Evolutionary conservation across 1,140 invertebrate species (phyloP).

Genomic region (Psix sp.): DNA sequence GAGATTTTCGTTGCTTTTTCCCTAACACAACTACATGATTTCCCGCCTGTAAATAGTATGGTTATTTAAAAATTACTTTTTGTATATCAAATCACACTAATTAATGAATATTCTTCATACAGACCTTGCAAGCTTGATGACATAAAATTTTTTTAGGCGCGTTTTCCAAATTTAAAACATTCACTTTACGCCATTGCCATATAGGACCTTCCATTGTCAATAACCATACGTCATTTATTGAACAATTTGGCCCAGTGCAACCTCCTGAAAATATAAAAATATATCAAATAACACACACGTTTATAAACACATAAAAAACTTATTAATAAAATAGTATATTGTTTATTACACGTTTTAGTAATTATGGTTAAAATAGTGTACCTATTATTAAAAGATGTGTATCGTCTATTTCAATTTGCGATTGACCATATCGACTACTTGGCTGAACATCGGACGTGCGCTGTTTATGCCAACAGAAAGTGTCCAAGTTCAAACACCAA

Average conservation of each 20-base stretch:
- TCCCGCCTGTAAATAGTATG: slow-evolving; percentile 65
- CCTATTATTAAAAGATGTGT: slow-evolving; percentile 86
- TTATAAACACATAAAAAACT: too few relatives aligned
- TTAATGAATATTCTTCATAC: slow-evolving; percentile 2
- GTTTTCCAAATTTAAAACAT: slow-evolving; percentile 85
- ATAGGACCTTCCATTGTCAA: slow-evolving; percentile 78
- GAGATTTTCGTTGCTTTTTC: slow-evolving; percentile 66
- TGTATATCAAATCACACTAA: neutral
- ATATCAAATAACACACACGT: slow-evolving; percentile 3
- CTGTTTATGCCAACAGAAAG: slow-evolving; percentile 87
- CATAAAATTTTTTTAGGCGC: slow-evolving; percentile 93
- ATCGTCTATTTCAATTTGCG: slow-evolving; percentile 85
- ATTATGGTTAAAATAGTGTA: slow-evolving; percentile 58
- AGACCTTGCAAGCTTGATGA: slow-evolving; percentile 92
- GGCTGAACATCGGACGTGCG: slow-evolving; percentile 84
- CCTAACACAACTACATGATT: slow-evolving; percentile 75
- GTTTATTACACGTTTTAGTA: too few relatives aligned
- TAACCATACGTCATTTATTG: slow-evolving; percentile 85
- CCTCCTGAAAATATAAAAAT: slow-evolving; percentile 75
- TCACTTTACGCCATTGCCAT: slow-evolving; percentile 90
- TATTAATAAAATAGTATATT: too few relatives aligned
- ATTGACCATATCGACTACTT: slow-evolving; percentile 91
- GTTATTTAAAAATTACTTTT: neutral
- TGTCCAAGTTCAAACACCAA: slow-evolving; percentile 91
- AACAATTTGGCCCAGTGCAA: slow-evolving; percentile 83